phyloP scores from a whole-genome alignment of 2,113 vertebrate species.

The Cyphomyrus discorhynchus region DNA sequence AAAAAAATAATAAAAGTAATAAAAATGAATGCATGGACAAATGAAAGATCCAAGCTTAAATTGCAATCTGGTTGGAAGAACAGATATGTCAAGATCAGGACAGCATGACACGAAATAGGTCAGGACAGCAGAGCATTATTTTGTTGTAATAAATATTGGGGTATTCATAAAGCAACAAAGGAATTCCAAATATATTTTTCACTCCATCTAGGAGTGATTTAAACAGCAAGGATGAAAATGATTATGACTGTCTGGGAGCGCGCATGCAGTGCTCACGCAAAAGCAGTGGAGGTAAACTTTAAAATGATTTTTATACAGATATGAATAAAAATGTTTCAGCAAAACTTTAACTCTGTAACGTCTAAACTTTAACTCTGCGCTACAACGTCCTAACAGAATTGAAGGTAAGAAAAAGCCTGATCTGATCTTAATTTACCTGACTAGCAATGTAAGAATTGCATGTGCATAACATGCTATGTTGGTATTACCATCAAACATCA shows the following conservation, averaged over 20 bases:
- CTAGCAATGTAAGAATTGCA: background rate
- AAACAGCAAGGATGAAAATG: background rate
- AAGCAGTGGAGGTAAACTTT: background rate
- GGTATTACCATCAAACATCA: background rate
- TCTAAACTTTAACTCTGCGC: background rate
- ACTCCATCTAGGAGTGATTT: background rate
- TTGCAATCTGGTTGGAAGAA: too few relatives aligned
- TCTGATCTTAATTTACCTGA: background rate
- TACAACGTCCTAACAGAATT: background rate
- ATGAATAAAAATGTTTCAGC: background rate
- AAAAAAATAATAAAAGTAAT: too few relatives aligned
- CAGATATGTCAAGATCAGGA: background rate
- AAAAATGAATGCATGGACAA: too few relatives aligned
- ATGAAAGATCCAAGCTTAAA: too few relatives aligned
- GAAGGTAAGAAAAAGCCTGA: background rate
- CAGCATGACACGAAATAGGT: background rate
- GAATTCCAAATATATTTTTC: background rate
- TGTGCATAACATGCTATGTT: background rate
- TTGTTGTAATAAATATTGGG: background rate
- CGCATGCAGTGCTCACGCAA: background rate
- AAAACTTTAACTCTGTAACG: background rate
- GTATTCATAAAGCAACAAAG: background rate
- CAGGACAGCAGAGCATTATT: background rate
- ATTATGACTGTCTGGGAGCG: background rate
- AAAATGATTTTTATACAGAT: background rate